Percentiles rank a stretch among this genome's conserved stretches.
phyloP scores from a whole-genome alignment of 2,888 invertebrate species.

The Drosophila fulvimacula region DNA sequence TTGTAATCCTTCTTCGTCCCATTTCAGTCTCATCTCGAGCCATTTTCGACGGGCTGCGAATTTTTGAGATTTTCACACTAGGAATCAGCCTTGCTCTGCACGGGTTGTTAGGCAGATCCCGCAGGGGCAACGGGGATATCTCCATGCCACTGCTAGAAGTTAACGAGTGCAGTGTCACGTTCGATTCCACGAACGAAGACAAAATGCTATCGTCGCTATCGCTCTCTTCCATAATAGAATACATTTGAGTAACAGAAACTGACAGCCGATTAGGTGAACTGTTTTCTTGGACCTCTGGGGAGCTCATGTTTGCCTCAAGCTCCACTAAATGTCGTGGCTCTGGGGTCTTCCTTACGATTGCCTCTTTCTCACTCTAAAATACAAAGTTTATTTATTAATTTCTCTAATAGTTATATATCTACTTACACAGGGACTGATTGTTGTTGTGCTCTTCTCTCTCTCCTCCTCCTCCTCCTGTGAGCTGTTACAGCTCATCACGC shows the following conservation, averaged over 20 bases:
- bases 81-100: background rate
- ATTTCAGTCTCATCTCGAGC: background rate
- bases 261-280: background rate
- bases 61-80: background rate
- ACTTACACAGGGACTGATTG: conserved; percentile 19
- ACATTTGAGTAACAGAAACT: background rate
- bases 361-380: background rate
- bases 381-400: background rate
- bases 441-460: background rate
- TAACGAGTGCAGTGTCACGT: background rate
- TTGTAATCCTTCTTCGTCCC: background rate
- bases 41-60: background rate
- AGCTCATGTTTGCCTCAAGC: conserved; percentile 3
- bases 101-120: conserved; percentile 14
- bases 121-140: background rate
- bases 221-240: conserved; percentile 38
- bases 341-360: conserved; percentile 14
- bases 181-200: background rate
- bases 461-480: background rate
- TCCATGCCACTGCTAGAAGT: background rate
- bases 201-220: conserved; percentile 20
- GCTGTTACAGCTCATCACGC: background rate
- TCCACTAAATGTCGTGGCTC: conserved; percentile 38
- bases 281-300: conserved; percentile 12
- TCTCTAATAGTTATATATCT: background rate